Evolutionary conservation across 2,888 invertebrate genomes (phyloP), one percentile per base, ranked within the genome.

Genomic region (Aquatica leii): DNA sequence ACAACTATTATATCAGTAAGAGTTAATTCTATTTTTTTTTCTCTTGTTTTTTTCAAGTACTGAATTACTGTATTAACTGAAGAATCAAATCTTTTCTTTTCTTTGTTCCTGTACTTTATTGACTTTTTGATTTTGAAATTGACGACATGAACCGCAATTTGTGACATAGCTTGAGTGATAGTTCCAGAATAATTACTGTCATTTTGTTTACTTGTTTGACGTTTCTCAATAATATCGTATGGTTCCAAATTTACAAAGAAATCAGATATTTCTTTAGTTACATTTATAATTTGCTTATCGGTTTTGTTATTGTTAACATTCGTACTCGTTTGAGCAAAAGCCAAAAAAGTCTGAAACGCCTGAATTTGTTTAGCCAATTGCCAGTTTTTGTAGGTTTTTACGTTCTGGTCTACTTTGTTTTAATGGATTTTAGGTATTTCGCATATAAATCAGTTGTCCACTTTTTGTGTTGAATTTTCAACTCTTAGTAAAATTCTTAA

Each of bases 271-370:
- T n/a, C n/a, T n/a, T n/a, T n/a, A n/a, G n/a, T n/a, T n/a, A 12
- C 40, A 40, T 40, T 40, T 40, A n/a, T n/a, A 40, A 12, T 14
- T 12, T 11, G n/a, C 4, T n/a, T 40, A 9, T 40, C 14, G 40
- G 40, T 40, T 40, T 12, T 4, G 14, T n/a, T 40, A 40, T 9
- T 40, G 40, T 40, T 14, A 40, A 40, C 40, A 40, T 40, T 40
- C n/a, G 40, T 40, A 40, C 40, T 40, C n/a, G 40, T 40, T 40
- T 40, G 11, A 40, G 40, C 40, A 40, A 40, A 40, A n/a, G 40
- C 14, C 40, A 40, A 40, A 8, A 40, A 40, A 14, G 40, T 40
- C 14, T 40, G 3, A 40, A 40, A 12, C 14, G 40, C 14, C 40
- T 14, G 8, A 6, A 40, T n/a, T 40, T 40, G 40, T 40, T 6